These are phyloP conservation scores for Anoplius nigerrimus DNA, from an alignment of 2,888 invertebrate species.

Conservation along the genomic window DNA sequence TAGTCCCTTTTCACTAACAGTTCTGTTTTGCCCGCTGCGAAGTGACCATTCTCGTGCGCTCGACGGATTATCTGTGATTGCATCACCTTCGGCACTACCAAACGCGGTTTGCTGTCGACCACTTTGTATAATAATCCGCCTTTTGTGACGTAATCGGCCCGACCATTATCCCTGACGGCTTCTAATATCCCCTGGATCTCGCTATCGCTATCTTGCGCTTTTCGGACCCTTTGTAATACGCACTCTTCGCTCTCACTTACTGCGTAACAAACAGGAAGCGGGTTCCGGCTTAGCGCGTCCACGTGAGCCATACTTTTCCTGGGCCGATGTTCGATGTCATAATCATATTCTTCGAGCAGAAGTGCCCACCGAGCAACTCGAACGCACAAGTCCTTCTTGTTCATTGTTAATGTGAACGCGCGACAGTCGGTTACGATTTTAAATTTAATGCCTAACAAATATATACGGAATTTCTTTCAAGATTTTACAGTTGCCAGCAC, in stretches of 20 bases:
- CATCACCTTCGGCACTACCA: background rate
- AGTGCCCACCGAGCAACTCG: conserved; percentile 46
- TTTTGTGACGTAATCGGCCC: background rate
- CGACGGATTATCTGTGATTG: background rate
- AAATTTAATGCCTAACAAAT: conserved; percentile 47
- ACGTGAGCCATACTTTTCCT: background rate
- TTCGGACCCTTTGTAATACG: background rate
- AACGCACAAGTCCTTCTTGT: conserved; percentile 35
- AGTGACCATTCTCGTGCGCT: background rate
- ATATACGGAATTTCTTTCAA: conserved; percentile 48
- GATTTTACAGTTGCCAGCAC: conserved; percentile 50
- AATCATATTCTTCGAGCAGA: conserved; percentile 23
- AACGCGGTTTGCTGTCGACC: background rate
- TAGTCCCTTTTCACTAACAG: too few species aligned
- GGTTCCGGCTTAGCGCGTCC: background rate
- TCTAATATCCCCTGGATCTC: background rate
- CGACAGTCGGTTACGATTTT: conserved; percentile 50
- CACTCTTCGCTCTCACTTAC: background rate
- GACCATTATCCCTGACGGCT: too few species aligned
- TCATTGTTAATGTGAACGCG: conserved; percentile 39
- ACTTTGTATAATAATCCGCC: background rate
- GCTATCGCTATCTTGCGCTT: conserved; percentile 15
- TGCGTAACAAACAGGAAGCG: background rate
- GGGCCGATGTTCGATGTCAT: conserved; percentile 6
- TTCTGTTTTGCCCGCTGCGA: too few species aligned